Conservation (phyloP, 37 sponge, comb jelly and placozoan genomes). For the Beroe forskalii region DNA sequence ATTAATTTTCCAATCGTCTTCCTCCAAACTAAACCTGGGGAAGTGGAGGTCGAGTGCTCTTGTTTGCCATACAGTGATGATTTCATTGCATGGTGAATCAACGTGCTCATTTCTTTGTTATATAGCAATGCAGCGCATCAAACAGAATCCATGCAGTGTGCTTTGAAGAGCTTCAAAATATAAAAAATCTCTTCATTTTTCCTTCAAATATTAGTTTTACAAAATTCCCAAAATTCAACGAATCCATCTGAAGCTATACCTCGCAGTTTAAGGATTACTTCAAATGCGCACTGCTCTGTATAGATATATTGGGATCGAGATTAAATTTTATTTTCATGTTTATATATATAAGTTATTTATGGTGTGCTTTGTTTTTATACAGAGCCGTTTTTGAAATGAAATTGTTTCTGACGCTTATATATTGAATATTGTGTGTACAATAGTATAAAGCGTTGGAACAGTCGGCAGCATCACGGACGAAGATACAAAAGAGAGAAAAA, state of each 20-base stretch:
- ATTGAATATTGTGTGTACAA: slow-evolving; percentile 7
- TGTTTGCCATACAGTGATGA: no score
- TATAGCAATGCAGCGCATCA: slow-evolving; percentile 62
- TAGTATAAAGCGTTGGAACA: neutral
- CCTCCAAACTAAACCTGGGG: no score
- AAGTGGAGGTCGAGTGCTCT: neutral
- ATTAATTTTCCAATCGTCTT: no score
- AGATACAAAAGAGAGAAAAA: no score
- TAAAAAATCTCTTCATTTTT: neutral
- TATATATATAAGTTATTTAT: slow-evolving; percentile 60
- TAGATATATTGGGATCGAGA: slow-evolving; percentile 58
- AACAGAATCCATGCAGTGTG: slow-evolving; percentile 46
- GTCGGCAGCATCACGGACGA: neutral
- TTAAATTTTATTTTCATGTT: slow-evolving; percentile 49
- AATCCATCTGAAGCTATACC: no score
- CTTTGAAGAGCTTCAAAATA: slow-evolving; percentile 1
- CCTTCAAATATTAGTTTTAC: no score
- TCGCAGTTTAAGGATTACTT: no score
- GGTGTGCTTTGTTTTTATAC: slow-evolving; percentile 36
- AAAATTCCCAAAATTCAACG: no score
- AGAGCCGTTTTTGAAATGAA: slow-evolving; percentile 14
- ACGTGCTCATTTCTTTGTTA: neutral
- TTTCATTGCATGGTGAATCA: neutral
- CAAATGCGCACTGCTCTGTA: neutral
- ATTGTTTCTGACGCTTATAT: slow-evolving; percentile 16